Conservation (phyloP, 2,113 vertebrate species). For the Toxotes jaculatrix region DNA sequence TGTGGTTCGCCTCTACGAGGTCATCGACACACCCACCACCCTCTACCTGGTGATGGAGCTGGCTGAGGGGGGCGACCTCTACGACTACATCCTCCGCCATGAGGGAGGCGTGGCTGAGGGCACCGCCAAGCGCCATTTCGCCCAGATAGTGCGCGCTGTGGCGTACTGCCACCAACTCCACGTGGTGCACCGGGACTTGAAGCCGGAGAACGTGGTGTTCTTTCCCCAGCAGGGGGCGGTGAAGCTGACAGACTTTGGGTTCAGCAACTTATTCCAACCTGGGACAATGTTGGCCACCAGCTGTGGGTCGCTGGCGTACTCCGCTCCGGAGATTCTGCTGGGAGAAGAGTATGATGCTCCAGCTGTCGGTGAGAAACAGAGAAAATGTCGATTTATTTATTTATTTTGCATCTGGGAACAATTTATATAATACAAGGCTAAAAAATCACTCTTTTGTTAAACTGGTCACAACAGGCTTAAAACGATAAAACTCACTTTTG, state of each 20-base stretch:
- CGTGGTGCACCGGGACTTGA: conserved; percentile 91
- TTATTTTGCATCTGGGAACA: neutral
- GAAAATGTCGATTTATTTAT: neutral
- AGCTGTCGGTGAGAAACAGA: conserved; percentile 87
- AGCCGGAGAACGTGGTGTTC: conserved; percentile 93
- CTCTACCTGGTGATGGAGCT: conserved; percentile 94
- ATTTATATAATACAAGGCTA: too few relatives aligned
- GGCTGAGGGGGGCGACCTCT: conserved; percentile 91
- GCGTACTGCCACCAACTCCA: conserved; percentile 92
- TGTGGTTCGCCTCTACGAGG: conserved; percentile 91
- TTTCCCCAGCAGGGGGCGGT: conserved; percentile 90
- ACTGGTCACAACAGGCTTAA: too few relatives aligned
- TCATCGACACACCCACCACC: conserved; percentile 91
- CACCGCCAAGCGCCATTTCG: conserved; percentile 88
- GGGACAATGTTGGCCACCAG: conserved; percentile 92
- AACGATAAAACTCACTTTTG: neutral
- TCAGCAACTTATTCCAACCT: conserved; percentile 91
- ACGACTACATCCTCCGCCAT: conserved; percentile 91
- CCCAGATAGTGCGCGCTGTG: conserved; percentile 90
- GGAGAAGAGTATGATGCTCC: conserved; percentile 92
- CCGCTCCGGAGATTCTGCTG: conserved; percentile 90
- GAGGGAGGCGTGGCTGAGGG: conserved; percentile 87
- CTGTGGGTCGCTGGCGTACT: conserved; percentile 91
- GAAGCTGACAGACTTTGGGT: conserved; percentile 92
- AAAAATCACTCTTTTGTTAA: too few relatives aligned